Evolutionary conservation across 1,140 invertebrate genomes (phyloP), one percentile per base, ranked within the genome.

Genomic region (Pachyrhynchus sulphureomaculatus): DNA sequence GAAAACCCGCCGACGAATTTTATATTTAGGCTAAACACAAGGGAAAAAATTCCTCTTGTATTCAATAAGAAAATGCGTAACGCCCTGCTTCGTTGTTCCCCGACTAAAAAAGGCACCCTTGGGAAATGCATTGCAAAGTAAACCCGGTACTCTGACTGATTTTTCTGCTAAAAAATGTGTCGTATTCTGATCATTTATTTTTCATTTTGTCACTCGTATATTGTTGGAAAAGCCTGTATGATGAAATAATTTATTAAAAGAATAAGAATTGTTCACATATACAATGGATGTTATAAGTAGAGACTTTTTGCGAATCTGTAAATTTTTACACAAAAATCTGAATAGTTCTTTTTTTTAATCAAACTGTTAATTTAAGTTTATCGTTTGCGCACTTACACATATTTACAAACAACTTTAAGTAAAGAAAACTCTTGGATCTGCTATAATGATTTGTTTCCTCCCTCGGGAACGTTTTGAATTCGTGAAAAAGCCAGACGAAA

Each of bases 11-110:
- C 41, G 24, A 49, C 45, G 26, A 59, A 41, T 36, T 37, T 12
- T 8, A n/a, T 36, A 15, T 48, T 58, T 56, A 45, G 29, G 2
- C 51, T 24, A 45, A 55, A 20, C 42, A 48, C 42, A 18, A 49
- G 39, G 34, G 26, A 42, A 52, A 23, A 59, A 59, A 33, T 33
- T 33, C 33, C 57, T 32, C 26, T 20, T 20, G 20, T 59, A 53
- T 62, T 62, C 59, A 62, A 62, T 62, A 62, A 62, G 59, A 62
- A 62, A 62, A 62, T 62, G 59, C 59, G 59, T 54, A 36, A 36
- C 34, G 37, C 34, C 52, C 59, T 39, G 3, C 23, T 26, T 37
- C 24, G 29, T 44, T 54, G 20, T 44, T 51, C 17, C 21, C 51
- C 20, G 33, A 10, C 32, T 29, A 45, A 55, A 29, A 62, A 62